phyloP scores from a whole-genome alignment of 1,140 invertebrate genomes.

The Diachasmimorpha longicaudata region DNA sequence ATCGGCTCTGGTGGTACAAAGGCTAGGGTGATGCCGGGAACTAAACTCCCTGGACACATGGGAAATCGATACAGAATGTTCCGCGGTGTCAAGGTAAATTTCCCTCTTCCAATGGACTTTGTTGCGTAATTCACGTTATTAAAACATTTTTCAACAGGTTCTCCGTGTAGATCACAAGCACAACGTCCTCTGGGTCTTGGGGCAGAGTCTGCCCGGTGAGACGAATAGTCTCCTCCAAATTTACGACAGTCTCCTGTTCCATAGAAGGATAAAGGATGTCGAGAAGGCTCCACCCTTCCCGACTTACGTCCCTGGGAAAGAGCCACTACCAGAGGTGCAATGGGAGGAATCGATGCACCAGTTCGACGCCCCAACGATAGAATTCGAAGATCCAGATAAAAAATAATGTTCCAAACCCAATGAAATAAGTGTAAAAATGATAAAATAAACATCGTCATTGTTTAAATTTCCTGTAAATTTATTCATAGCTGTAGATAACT shows the following conservation, averaged over 20 bases:
- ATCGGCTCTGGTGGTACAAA: slow-evolving; percentile 87
- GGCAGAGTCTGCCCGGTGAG: slow-evolving; percentile 81
- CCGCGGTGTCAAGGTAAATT: slow-evolving; percentile 73
- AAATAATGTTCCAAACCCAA: not conserved
- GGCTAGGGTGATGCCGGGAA: slow-evolving; percentile 90
- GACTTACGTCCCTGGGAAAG: slow-evolving; percentile 71
- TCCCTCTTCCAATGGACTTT: too few species aligned
- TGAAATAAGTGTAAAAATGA: not conserved
- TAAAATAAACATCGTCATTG: not conserved
- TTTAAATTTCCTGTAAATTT: not conserved
- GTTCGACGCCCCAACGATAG: slow-evolving; percentile 74
- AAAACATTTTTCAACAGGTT: too few species aligned
- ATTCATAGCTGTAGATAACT: not conserved
- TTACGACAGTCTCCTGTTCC: slow-evolving; percentile 78
- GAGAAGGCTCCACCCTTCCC: slow-evolving; percentile 78
- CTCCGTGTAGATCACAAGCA: slow-evolving; percentile 92
- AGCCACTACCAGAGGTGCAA: slow-evolving; percentile 72
- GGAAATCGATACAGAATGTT: slow-evolving; percentile 79
- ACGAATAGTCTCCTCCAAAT: slow-evolving; percentile 82
- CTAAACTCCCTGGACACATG: slow-evolving; percentile 98
- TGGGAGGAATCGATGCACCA: slow-evolving; percentile 74
- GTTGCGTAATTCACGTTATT: too few species aligned
- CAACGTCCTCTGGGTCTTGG: slow-evolving; percentile 89
- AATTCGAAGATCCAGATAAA: slow-evolving; percentile 65
- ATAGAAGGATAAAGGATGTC: slow-evolving; percentile 55